phyloP scores from a whole-genome alignment of 2,797 vertebrate genomes.

The Smutsia temminckii region DNA sequence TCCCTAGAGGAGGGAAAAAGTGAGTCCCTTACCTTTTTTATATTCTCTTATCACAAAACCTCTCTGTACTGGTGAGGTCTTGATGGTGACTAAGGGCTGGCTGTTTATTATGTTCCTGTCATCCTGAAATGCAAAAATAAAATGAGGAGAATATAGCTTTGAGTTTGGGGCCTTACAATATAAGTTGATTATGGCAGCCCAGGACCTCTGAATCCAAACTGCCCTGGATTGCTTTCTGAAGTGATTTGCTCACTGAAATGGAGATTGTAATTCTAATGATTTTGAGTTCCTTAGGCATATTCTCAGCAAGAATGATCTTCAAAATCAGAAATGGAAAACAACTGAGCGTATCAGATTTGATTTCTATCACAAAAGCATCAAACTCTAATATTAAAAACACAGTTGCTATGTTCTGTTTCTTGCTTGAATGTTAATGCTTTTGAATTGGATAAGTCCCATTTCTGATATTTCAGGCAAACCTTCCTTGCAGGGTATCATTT shows the following conservation, averaged over 20 bases:
- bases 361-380: constrained; percentile 72
- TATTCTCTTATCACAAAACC: constrained; percentile 82
- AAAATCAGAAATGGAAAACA: constrained; percentile 83
- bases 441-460: constrained; percentile 25
- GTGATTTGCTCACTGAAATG: constrained; percentile 74
- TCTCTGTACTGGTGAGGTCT: constrained; percentile 81
- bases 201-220: constrained; percentile 48
- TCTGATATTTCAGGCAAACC: background rate
- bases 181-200: constrained; percentile 68
- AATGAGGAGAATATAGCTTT: constrained; percentile 68
- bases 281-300: constrained; percentile 56
- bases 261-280: constrained; percentile 55
- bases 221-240: constrained; percentile 74
- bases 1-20: constrained; percentile 79
- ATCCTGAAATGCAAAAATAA: constrained; percentile 82
- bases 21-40: constrained; percentile 75
- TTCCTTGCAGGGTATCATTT: background rate
- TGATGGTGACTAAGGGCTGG: constrained; percentile 76
- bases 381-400: constrained; percentile 58
- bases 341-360: constrained; percentile 72
- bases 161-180: constrained; percentile 78
- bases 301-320: constrained; percentile 74
- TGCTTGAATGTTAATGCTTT: constrained; percentile 27
- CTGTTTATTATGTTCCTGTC: constrained; percentile 84
- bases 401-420: constrained; percentile 26